Percentiles rank a stretch among this genome's conserved stretches.
Evolutionary conservation across 2,797 vertebrate genomes (phyloP).

Genomic region (Diplodus sargus): DNA sequence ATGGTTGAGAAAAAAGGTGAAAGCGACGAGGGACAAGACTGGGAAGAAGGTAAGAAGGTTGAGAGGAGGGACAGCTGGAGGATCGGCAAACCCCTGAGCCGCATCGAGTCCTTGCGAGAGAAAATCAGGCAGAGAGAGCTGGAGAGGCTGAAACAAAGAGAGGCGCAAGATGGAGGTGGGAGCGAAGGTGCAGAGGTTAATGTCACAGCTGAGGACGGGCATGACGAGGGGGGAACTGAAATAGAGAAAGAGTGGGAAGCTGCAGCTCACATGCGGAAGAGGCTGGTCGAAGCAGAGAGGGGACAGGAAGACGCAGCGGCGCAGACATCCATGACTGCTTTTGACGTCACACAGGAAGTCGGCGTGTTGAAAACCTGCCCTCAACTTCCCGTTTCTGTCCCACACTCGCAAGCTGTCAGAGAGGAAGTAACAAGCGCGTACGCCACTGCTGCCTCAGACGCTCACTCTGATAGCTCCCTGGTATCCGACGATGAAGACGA

Average conservation of each 20-base stretch:
- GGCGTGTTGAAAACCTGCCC: conserved; percentile 76
- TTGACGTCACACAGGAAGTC: conserved; percentile 85
- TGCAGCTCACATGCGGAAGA: conserved; percentile 45
- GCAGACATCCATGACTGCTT: conserved; percentile 60
- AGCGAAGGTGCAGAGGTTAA: conserved; percentile 36
- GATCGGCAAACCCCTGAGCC: conserved; percentile 78
- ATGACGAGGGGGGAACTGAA: conserved; percentile 50
- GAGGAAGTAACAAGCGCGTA: conserved; percentile 70
- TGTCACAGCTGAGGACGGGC: conserved; percentile 28
- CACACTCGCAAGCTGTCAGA: conserved; percentile 62
- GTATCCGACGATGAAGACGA: conserved; percentile 63
- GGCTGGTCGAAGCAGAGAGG: conserved; percentile 32
- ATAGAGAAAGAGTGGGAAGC: conserved; percentile 56
- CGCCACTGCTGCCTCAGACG: conserved; percentile 38
- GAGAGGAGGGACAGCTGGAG: conserved; percentile 83
- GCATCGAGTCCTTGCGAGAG: conserved; percentile 82
- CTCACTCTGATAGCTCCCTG: conserved; percentile 37
- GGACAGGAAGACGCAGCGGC: conserved; percentile 72
- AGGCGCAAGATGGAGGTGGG: conserved; percentile 27
- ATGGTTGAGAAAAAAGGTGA: conserved; percentile 57
- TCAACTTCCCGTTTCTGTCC: conserved; percentile 83
- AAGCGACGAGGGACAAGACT: conserved; percentile 46
- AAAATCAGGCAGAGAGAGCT: conserved; percentile 77
- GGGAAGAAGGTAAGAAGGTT: conserved; percentile 50
- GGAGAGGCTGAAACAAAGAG: conserved; percentile 61